Percentiles rank a stretch among this genome's conserved stretches.
Evolutionary conservation across 1,140 invertebrate species (phyloP).

Genomic region (Tetramorium parvispinum): DNA sequence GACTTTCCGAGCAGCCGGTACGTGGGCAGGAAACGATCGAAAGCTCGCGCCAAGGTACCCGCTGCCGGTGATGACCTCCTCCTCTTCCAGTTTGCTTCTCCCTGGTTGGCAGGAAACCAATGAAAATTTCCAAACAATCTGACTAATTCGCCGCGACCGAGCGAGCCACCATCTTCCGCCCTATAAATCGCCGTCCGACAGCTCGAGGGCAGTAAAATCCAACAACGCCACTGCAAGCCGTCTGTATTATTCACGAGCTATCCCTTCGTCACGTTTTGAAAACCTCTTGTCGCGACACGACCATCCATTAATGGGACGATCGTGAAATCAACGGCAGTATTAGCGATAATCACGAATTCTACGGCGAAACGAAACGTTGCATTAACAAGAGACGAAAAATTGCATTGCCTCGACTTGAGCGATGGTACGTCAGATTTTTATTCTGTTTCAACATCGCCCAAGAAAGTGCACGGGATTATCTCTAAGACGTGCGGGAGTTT

Average conservation of each 20-base stretch:
- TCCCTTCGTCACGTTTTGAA: neutral
- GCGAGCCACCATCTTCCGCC: slow-evolving; percentile 36
- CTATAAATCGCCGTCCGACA: slow-evolving; percentile 27
- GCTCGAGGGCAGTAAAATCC: slow-evolving; percentile 44
- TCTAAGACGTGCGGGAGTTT: neutral
- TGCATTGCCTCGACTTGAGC: neutral
- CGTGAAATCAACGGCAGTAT: neutral
- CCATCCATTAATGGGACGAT: neutral
- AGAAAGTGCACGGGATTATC: slow-evolving; percentile 12
- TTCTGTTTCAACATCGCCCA: neutral
- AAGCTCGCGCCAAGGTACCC: slow-evolving; percentile 18
- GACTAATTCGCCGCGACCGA: slow-evolving; percentile 49
- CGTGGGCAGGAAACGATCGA: slow-evolving; percentile 39
- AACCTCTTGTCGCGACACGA: neutral
- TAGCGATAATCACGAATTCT: neutral
- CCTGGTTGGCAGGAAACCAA: slow-evolving; percentile 48
- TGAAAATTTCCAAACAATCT: slow-evolving; percentile 61
- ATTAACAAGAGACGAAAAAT: slow-evolving; percentile 22
- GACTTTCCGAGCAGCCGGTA: slow-evolving; percentile 19
- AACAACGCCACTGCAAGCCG: slow-evolving; percentile 16
- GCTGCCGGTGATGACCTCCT: neutral
- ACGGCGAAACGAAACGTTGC: neutral
- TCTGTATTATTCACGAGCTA: slow-evolving; percentile 46
- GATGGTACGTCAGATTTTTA: slow-evolving; percentile 38
- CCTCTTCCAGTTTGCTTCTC: neutral